These are phyloP conservation scores for Misgurnus anguillicaudatus DNA, from an alignment of 2,113 vertebrate genomes.

Conservation along the genomic window DNA sequence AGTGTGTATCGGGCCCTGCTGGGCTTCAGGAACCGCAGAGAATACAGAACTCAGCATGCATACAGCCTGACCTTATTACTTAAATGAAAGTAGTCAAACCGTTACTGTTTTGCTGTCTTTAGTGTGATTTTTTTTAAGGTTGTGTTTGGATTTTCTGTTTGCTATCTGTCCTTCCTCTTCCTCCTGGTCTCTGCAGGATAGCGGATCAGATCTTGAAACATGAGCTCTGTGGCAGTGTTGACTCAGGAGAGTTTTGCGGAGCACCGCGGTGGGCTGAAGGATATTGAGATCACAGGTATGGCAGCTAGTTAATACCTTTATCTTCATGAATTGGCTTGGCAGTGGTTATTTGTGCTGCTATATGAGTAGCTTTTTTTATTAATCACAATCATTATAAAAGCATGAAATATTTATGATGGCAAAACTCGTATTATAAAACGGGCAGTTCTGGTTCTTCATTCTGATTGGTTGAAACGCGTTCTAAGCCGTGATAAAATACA, in stretches of 20 bases:
- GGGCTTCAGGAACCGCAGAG: conserved; percentile 39
- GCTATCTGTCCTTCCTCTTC: background rate
- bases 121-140: background rate
- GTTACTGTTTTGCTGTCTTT: background rate
- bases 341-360: background rate
- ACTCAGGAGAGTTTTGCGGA: conserved; percentile 81
- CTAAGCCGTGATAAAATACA: too few relatives aligned
- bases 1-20: conserved; percentile 39
- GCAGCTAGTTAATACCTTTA: background rate
- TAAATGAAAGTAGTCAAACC: background rate
- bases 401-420: too few relatives aligned
- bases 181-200: conserved; percentile 62
- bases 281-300: conserved; percentile 74
- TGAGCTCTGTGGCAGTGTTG: conserved; percentile 82
- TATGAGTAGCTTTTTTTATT: background rate
- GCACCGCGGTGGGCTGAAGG: conserved; percentile 76
- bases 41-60: conserved; percentile 23
- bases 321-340: background rate
- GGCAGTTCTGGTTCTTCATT: too few relatives aligned
- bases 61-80: background rate
- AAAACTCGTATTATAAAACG: too few relatives aligned
- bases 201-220: conserved; percentile 80
- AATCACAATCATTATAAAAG: too few relatives aligned
- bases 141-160: conserved; percentile 6
- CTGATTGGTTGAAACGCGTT: too few relatives aligned